Evolutionary conservation across 2,888 invertebrate genomes (phyloP), one percentile per base, ranked within the genome.

Genomic region (Uloborus plumipes): DNA sequence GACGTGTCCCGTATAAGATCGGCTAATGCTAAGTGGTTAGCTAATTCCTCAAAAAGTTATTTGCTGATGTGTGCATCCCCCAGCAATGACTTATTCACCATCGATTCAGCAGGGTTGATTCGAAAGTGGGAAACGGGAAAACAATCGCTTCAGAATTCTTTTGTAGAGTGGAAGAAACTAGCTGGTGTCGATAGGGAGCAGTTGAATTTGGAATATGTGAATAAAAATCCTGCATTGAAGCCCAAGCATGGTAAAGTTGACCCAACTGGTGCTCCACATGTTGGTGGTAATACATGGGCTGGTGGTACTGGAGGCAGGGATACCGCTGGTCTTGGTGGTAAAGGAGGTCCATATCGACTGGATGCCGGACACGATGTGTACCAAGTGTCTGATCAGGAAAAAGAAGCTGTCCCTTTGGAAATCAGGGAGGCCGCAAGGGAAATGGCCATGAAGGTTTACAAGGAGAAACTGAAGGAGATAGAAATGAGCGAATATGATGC

Each of bases 241-340:
- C 98, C 98, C 0, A 99, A 98, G 88, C 94, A 96, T 88, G 99
- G 98, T 1, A 97, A 97, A 89, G 92, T 94, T 18, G 98, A 98
- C 89, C 93, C 94, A 0, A 93, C 94, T 16, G 95, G 95, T 87
- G 93, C 94, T 62, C 97, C 98, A 0, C 98, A 99, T 89, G 96
- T 97, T 59, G 98, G 98, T 49, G 98, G 98, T 0, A 97, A 97
- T 88, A 96, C 94, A 0, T 99, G 98, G 98, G 97, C 98, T 64
- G 97, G 98, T 49, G 98, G 98, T 70, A 86, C 88, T 86, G 97
- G 97, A 62, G 91, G 91, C 26, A 89, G 97, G 76, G 97, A 97
- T 88, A 98, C 98, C 0, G 97, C 98, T 0, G 98, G 98, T 0
- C 90, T 99, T 58, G 98, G 98, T 14, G 98, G 98, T 1, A 95